phyloP scores from a whole-genome alignment of 2,888 invertebrate species.

The Danaus chrysippus region DNA sequence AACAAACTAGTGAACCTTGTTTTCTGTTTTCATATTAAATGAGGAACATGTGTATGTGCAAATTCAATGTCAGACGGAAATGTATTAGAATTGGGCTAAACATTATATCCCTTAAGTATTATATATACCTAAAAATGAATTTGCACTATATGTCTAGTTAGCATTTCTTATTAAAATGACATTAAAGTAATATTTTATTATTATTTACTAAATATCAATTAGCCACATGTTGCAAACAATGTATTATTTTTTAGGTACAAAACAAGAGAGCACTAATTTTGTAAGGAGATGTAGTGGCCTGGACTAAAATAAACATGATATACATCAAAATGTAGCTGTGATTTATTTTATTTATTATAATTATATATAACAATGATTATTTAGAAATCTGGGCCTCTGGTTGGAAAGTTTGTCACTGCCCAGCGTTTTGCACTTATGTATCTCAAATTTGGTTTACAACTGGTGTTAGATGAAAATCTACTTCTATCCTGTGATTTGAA shows the following conservation, averaged over 20 bases:
- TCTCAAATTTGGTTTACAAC: constrained; percentile 12
- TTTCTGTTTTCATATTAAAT: constrained; percentile 23
- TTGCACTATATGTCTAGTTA: constrained; percentile 19
- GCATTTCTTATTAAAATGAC: constrained; percentile 32
- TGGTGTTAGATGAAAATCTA: constrained; percentile 7
- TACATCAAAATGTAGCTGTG: constrained; percentile 38
- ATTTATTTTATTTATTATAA: constrained; percentile 30
- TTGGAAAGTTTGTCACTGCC: constrained; percentile 50
- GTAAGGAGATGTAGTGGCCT: constrained; percentile 59
- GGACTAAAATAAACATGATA: constrained; percentile 56
- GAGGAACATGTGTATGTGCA: constrained; percentile 24
- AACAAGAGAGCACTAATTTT: constrained; percentile 57
- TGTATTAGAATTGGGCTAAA: constrained; percentile 11
- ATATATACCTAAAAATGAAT: constrained; percentile 4
- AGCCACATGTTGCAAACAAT: constrained; percentile 34
- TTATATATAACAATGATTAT: not conserved
- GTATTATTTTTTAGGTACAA: constrained; percentile 56
- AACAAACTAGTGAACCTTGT: constrained; percentile 22
- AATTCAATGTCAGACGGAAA: constrained; percentile 10
- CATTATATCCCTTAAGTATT: constrained; percentile 7
- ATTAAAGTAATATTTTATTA: constrained; percentile 33
- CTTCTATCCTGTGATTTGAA: constrained; percentile 5
- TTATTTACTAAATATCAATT: constrained; percentile 27
- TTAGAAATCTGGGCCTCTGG: constrained; percentile 63
- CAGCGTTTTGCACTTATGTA: constrained; percentile 47